Evolutionary conservation across 1,140 invertebrate genomes (phyloP).

Genomic region (Drepana arcuata): DNA sequence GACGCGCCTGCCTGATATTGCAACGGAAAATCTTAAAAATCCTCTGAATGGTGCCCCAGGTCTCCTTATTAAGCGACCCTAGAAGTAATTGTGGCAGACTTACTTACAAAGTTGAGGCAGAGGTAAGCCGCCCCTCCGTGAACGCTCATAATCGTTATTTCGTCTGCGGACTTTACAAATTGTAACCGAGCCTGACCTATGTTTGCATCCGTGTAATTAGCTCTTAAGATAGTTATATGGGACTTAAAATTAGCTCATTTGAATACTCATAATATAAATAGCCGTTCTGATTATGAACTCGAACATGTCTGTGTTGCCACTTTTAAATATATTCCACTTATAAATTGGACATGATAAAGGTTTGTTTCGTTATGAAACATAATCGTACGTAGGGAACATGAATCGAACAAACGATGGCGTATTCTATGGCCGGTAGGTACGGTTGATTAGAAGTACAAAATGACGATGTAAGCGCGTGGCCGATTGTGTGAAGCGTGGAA

Average conservation of each 20-base stretch:
- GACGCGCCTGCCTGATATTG: constrained; percentile 14
- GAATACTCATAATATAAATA: too few relatives aligned
- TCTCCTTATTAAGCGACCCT: constrained; percentile 54
- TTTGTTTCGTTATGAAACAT: too few relatives aligned
- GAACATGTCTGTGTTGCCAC: too few relatives aligned
- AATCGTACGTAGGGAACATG: too few relatives aligned
- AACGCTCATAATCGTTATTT: constrained; percentile 64
- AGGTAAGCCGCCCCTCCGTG: constrained; percentile 35
- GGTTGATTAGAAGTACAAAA: too few relatives aligned
- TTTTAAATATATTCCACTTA: too few relatives aligned
- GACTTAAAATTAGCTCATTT: not conserved
- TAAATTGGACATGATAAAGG: too few relatives aligned
- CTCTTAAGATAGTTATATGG: not conserved
- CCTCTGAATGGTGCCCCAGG: constrained; percentile 35
- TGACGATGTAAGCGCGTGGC: too few relatives aligned
- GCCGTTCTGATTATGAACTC: too few relatives aligned
- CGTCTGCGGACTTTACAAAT: constrained; percentile 65
- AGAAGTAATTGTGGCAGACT: constrained; percentile 64
- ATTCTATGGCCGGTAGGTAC: too few relatives aligned
- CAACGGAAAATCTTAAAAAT: constrained; percentile 42
- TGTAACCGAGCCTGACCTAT: constrained; percentile 27
- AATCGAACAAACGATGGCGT: too few relatives aligned
- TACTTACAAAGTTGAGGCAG: constrained; percentile 63
- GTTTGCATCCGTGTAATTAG: constrained; percentile 9
- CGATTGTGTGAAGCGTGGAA: constrained; percentile 19